Evolutionary conservation across 2,113 vertebrate species (phyloP).

Genomic region (Pelvicachromis taeniatus): DNA sequence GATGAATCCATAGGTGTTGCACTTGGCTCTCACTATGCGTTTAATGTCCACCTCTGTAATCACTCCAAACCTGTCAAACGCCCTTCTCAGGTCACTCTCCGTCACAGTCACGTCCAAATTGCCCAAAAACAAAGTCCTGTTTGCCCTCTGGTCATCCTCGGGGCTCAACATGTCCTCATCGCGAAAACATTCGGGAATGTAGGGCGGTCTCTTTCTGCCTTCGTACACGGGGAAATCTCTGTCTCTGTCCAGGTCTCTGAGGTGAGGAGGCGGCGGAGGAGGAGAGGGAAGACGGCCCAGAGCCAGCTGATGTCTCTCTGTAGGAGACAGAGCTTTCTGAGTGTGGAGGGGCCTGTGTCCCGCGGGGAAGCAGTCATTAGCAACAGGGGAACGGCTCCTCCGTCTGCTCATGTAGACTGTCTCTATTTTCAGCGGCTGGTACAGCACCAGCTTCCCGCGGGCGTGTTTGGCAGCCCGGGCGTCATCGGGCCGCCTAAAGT

Average conservation of each 20-base stretch:
- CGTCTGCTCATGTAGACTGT: slow-evolving; percentile 81
- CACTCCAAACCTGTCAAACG: slow-evolving; percentile 93
- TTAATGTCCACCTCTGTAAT: slow-evolving; percentile 98
- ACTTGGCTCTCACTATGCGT: slow-evolving; percentile 84
- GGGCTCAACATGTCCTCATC: slow-evolving; percentile 86
- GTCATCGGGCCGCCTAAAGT: slow-evolving; percentile 91
- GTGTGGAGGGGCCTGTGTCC: slow-evolving; percentile 73
- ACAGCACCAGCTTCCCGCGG: slow-evolving; percentile 87
- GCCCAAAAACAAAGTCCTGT: slow-evolving; percentile 93
- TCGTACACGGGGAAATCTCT: slow-evolving; percentile 85
- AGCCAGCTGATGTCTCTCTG: slow-evolving; percentile 90
- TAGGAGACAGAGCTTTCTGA: slow-evolving; percentile 83
- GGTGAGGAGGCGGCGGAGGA: slow-evolving; percentile 77
- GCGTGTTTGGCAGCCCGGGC: slow-evolving; percentile 92
- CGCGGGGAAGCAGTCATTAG: slow-evolving; percentile 79
- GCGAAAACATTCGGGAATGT: slow-evolving; percentile 82
- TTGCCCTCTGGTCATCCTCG: slow-evolving; percentile 91
- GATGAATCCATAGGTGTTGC: slow-evolving; percentile 92
- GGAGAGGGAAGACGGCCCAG: slow-evolving; percentile 85
- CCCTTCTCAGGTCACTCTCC: slow-evolving; percentile 85
- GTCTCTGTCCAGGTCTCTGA: slow-evolving; percentile 85
- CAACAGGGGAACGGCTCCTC: slow-evolving; percentile 84
- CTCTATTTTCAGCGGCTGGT: slow-evolving; percentile 91
- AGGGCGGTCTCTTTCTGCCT: slow-evolving; percentile 80
- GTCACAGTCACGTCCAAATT: slow-evolving; percentile 91